These are phyloP conservation scores for Cylas formicarius DNA, from an alignment of 1,140 invertebrate species.

Conservation along the genomic window DNA sequence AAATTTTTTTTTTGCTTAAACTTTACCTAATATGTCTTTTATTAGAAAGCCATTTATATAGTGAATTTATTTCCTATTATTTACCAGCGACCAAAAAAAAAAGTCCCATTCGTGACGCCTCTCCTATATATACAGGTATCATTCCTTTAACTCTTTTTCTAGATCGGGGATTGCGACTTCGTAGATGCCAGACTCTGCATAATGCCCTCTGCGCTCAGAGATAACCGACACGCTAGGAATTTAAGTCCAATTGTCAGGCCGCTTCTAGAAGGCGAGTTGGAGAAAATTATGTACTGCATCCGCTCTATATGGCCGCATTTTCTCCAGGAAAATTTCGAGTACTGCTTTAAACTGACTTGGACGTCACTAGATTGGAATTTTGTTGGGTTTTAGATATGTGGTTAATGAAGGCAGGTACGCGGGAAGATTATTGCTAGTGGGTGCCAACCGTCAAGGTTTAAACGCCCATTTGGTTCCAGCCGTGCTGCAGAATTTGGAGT, in stretches of 20 bases:
- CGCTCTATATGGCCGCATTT: conserved; percentile 36
- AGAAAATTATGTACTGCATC: conserved; percentile 29
- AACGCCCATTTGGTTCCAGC: conserved; percentile 62
- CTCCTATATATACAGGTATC: too few relatives aligned
- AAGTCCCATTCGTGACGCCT: too few relatives aligned
- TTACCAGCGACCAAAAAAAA: too few relatives aligned
- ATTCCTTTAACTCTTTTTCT: conserved; percentile 6
- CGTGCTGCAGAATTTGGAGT: conserved; percentile 71
- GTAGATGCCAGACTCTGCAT: conserved; percentile 54
- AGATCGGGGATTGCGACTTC: conserved; percentile 59
- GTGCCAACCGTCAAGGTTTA: conserved; percentile 47
- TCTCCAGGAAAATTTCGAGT: conserved; percentile 29
- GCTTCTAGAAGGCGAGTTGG: conserved; percentile 31
- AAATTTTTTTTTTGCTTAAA: too few relatives aligned
- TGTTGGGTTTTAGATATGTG: conserved; percentile 33
- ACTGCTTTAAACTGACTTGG: conserved; percentile 6
- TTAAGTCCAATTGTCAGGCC: conserved; percentile 31
- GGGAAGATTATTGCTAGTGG: conserved; percentile 55
- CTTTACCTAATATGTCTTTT: too few relatives aligned
- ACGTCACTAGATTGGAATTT: conserved; percentile 9
- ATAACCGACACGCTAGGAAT: conserved; percentile 25
- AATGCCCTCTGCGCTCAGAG: conserved; percentile 49
- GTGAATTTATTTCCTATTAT: too few relatives aligned
- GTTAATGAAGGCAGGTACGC: conserved; percentile 43
- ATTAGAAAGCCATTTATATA: too few relatives aligned